Conservation (phyloP, 2,113 vertebrate species). For the Oryzias melastigma region DNA sequence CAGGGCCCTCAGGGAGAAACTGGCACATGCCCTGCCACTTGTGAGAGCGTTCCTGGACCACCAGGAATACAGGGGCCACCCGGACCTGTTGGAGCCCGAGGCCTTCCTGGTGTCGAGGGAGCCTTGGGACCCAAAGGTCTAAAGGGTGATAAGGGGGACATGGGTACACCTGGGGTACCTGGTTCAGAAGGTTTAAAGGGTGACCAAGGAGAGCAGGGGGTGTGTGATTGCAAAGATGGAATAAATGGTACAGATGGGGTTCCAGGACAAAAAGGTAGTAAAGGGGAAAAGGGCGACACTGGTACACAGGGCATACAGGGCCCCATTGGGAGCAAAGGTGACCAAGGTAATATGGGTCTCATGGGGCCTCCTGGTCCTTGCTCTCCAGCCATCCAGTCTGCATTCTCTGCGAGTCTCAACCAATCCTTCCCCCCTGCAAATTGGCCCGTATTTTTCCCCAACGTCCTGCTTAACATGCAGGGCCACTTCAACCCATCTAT, state of each 20-base stretch:
- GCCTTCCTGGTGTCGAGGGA: slow-evolving; percentile 63
- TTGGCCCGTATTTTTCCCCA: slow-evolving; percentile 59
- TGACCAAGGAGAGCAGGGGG: slow-evolving; percentile 55
- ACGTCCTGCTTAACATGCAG: slow-evolving; percentile 49
- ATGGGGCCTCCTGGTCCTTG: slow-evolving; percentile 68
- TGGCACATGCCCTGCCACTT: slow-evolving; percentile 64
- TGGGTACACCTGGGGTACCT: slow-evolving; percentile 46
- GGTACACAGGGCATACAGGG: slow-evolving; percentile 57
- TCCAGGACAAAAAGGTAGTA: slow-evolving; percentile 46
- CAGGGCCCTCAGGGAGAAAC: slow-evolving; percentile 63
- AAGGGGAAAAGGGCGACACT: slow-evolving; percentile 52
- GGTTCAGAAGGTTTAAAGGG: slow-evolving; percentile 68
- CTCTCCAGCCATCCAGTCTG: slow-evolving; percentile 62
- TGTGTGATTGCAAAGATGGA: slow-evolving; percentile 69
- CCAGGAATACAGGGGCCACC: slow-evolving; percentile 58
- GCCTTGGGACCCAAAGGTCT: slow-evolving; percentile 43
- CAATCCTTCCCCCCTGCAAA: slow-evolving; percentile 20
- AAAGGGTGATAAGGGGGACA: slow-evolving; percentile 59
- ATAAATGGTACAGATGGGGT: slow-evolving; percentile 45
- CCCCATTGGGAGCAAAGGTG: slow-evolving; percentile 53
- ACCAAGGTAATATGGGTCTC: slow-evolving; percentile 51
- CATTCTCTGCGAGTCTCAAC: slow-evolving; percentile 56
- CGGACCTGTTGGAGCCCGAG: slow-evolving; percentile 60
- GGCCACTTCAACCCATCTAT: slow-evolving; percentile 17
- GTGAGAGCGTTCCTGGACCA: slow-evolving; percentile 46